phyloP scores from a whole-genome alignment of 2,888 invertebrate genomes.

The Suillia variegata region DNA sequence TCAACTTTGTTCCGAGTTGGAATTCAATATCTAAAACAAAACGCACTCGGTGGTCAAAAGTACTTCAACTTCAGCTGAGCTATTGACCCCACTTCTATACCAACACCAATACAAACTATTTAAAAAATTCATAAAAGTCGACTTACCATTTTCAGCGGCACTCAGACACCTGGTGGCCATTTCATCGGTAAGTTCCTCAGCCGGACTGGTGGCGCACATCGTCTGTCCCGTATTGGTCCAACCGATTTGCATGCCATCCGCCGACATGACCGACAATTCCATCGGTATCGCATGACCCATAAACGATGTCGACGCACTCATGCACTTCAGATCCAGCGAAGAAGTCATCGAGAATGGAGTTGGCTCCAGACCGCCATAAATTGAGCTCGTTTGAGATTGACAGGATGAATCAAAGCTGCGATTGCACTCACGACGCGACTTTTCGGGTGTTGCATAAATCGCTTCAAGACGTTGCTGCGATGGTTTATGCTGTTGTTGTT shows the following conservation, averaged over 20 bases:
- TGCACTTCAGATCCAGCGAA: constrained; percentile 48
- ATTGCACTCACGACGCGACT: constrained; percentile 48
- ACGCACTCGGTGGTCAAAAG: too few species aligned
- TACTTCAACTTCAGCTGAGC: too few species aligned
- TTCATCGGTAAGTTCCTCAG: constrained; percentile 55
- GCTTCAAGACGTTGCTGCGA: constrained; percentile 32
- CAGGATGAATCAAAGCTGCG: constrained; percentile 55
- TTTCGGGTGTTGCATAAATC: constrained; percentile 56
- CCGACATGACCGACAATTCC: constrained; percentile 44
- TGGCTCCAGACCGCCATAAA: constrained; percentile 43
- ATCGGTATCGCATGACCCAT: constrained; percentile 45
- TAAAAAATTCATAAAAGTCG: too few species aligned
- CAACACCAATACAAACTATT: too few species aligned
- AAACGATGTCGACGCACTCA: constrained; percentile 37
- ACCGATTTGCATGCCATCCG: constrained; percentile 40
- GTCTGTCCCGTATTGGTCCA: constrained; percentile 41
- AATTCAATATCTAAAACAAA: too few species aligned
- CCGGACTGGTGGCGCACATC: constrained; percentile 42
- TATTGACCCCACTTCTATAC: too few species aligned
- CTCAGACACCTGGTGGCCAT: constrained; percentile 50
- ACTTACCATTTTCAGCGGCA: constrained; percentile 57
- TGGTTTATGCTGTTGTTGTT: constrained; percentile 9
- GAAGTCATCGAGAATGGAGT: constrained; percentile 48
- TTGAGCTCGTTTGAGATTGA: constrained; percentile 53
- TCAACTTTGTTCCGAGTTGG: too few species aligned